phyloP scores from a whole-genome alignment of 2,888 invertebrate genomes.

The Aphidius colemani region DNA sequence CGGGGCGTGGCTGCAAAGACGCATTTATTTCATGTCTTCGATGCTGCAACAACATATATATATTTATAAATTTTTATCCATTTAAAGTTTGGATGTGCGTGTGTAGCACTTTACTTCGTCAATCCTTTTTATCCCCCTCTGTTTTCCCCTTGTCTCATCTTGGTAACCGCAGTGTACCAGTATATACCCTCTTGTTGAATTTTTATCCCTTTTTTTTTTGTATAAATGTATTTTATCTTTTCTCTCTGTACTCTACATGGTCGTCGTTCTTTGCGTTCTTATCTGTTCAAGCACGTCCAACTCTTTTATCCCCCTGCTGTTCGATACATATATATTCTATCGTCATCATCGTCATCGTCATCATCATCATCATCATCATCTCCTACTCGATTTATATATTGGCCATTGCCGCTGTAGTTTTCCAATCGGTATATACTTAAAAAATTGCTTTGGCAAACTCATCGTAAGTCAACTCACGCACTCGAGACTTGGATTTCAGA shows the following conservation, averaged over 20 bases:
- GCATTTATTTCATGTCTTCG: slow-evolving; percentile 21
- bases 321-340: background rate
- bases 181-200: background rate
- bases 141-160: background rate
- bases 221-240: background rate
- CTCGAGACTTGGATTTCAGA: slow-evolving; percentile 28
- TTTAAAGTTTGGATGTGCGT: background rate
- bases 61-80: background rate
- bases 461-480: slow-evolving; percentile 29
- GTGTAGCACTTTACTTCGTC: background rate
- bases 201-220: background rate
- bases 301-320: slow-evolving; percentile 25
- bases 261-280: slow-evolving; percentile 20
- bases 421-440: slow-evolving; percentile 25
- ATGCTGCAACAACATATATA: too few species aligned
- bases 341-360: background rate
- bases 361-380: too few species aligned
- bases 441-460: slow-evolving; percentile 10
- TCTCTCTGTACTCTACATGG: background rate
- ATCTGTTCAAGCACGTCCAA: slow-evolving; percentile 36
- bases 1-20: slow-evolving; percentile 29
- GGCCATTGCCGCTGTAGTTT: slow-evolving; percentile 14
- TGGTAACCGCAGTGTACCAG: too few species aligned
- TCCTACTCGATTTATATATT: background rate
- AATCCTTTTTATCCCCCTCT: slow-evolving; percentile 5